Evolutionary conservation across 1,140 invertebrate species (phyloP), one percentile per base, ranked within the genome.

Genomic region (Drosophila ercepeae): DNA sequence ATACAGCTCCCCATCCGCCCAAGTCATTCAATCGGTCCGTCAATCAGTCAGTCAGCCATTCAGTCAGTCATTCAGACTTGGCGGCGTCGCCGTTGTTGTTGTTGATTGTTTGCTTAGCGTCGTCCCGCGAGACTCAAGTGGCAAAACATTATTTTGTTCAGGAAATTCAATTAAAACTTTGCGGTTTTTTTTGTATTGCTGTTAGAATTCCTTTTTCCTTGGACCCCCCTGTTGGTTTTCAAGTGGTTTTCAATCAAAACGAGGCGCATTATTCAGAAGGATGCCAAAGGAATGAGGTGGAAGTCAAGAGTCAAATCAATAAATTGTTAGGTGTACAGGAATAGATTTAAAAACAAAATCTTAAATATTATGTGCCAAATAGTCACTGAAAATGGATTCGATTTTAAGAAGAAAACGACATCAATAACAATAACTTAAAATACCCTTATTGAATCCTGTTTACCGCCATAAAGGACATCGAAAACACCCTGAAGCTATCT

Each of bases 121-220:
- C 79, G 72, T 74, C 70, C 81, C 81, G 77, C 82, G 81, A 86
- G 82, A 77, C 63, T 86, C 81, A 81, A 86, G 82, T 86, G 81
- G 72, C 82, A 86, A 88, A 86, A 86, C 82, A 86, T 86, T 81
- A 81, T 86, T 79, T 88, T 77, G 81, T 88, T 81, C 76, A 81
- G 81, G 69, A 88, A 86, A 86, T 86, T 86, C 81, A 86, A 86
- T 86, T 86, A 86, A 86, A 86, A 86, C 81, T 86, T 86, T 86
- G 81, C 81, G 81, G 81, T 79, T 84, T 84, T 83, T 83, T 72
- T 77, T 50, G 25, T 53, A 68, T 54, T 65, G 64, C 71, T 82
- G 72, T 81, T 82, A 39, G 13, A 32, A 42, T 77, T 55, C 41
- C 41, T 39, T 27, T 29, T 34, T 21, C 44, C 42, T 44, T 46